Conservation (phyloP, 2,888 invertebrate genomes). For the Netelia melanura region DNA sequence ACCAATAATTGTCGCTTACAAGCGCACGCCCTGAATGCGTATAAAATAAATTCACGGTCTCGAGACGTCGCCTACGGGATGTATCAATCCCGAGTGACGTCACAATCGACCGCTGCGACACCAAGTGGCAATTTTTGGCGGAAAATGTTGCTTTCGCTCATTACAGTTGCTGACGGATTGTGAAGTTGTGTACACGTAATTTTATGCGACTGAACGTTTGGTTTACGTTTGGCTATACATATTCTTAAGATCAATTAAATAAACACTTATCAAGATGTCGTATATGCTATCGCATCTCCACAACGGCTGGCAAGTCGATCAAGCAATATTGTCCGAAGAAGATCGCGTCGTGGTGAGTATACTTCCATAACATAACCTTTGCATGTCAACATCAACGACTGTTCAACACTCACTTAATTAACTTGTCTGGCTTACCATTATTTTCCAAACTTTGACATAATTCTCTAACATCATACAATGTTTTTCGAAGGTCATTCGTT, state of each 20-base stretch:
- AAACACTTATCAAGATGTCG: slow-evolving; percentile 90
- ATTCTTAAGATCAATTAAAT: slow-evolving; percentile 3
- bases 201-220: background rate
- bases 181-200: too few species aligned
- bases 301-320: slow-evolving; percentile 99
- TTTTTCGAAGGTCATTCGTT: slow-evolving; percentile 92
- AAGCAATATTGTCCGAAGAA: slow-evolving; percentile 99
- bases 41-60: too few species aligned
- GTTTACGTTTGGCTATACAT: slow-evolving; percentile 14
- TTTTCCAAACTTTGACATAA: background rate
- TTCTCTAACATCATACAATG: background rate
- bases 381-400: too few species aligned
- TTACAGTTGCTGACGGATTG: too few species aligned
- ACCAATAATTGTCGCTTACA: too few species aligned
- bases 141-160: too few species aligned
- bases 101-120: too few species aligned
- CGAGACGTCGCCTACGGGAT: too few species aligned
- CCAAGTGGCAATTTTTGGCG: too few species aligned
- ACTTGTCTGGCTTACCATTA: background rate
- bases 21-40: too few species aligned
- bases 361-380: slow-evolving; percentile 25
- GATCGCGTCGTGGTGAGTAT: slow-evolving; percentile 97
- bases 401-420: background rate
- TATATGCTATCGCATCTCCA: slow-evolving; percentile 99
- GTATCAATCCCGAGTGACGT: too few species aligned